Evolutionary conservation across 2,113 vertebrate species (phyloP), one percentile per base, ranked within the genome.

Genomic region (Serinus canaria): DNA sequence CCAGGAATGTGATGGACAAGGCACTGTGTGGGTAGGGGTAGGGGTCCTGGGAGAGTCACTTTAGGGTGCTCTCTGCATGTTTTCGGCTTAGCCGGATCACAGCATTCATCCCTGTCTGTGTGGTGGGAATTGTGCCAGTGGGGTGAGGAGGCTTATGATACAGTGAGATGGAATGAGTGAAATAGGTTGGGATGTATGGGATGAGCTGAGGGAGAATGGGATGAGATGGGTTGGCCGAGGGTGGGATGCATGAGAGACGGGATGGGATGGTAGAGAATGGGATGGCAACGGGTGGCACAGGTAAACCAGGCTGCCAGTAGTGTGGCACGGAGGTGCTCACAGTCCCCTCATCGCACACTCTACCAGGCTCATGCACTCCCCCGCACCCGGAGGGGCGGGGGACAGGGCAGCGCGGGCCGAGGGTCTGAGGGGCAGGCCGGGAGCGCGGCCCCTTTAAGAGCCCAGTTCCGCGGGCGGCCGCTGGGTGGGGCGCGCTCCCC

Each of bases 401-500:
- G 13, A 50, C 55, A 4, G 35, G 4, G 28, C 55, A 9, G 39
- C 30, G 31, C 12, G 23, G 52, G 10, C 55, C 17, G 6, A 6
- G 28, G 50, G 6, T 21, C 7, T 24, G 66, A 9, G 15, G 43
- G 30, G 8, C 41, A 7, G 49, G 62, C 28, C 10, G 35, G 44
- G 30, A 31, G 39, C 15, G 83, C 81, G 63, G 66, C 47, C 84
- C 89, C 82, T 91, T 88, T 84, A 90, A 92, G 86, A 55, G 46
- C 43, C 73, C 69, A 74, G 50, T 93, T 79, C 95, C 90, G 15
- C 79, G 37, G 50, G 43, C 50, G 64, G 80, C 97, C 98, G 97
- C 97, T 95, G 76, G 97, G 93, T 94, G 98, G 98, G 93, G 98
- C 96, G 84, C 95, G 78, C 43, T 81, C 96, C 92, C 79, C 88